phyloP scores from a whole-genome alignment of 2,888 invertebrate genomes.

The Ormyrus nitidulus region DNA sequence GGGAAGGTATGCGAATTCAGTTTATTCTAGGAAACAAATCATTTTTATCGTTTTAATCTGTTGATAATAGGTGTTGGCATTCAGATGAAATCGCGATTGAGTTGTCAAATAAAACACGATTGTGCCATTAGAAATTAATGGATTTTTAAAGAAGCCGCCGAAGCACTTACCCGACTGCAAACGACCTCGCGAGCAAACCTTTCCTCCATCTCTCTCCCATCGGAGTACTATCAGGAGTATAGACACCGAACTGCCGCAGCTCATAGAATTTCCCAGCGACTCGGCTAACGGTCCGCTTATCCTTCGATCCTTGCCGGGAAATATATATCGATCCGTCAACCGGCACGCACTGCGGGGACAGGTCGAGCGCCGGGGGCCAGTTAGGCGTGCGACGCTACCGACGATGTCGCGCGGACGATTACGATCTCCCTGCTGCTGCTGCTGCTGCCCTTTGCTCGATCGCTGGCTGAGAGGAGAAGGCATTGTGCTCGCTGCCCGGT shows the following conservation, averaged over 20 bases:
- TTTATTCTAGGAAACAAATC: no score
- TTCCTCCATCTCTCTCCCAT: background rate
- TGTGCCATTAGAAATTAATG: no score
- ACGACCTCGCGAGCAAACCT: background rate
- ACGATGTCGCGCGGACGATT: slow-evolving; percentile 26
- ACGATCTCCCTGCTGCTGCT: background rate
- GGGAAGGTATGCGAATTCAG: no score
- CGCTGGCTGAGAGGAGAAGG: no score
- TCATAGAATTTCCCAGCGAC: slow-evolving; percentile 13
- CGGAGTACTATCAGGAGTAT: background rate
- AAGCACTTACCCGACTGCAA: no score
- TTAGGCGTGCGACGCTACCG: background rate
- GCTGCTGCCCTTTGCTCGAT: no score
- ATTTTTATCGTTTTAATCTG: no score
- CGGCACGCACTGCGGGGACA: background rate
- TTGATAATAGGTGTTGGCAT: no score
- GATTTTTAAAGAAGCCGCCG: no score
- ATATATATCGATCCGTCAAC: slow-evolving; percentile 20
- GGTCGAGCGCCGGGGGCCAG: background rate
- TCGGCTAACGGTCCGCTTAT: slow-evolving; percentile 21
- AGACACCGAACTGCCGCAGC: background rate
- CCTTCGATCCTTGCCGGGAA: slow-evolving; percentile 16
- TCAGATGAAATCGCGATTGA: no score
- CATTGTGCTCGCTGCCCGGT: no score
- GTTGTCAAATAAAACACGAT: no score